Base-by-base conservation (phyloP, 1,140 invertebrate species). In the Drosophila albomicans region DNA sequence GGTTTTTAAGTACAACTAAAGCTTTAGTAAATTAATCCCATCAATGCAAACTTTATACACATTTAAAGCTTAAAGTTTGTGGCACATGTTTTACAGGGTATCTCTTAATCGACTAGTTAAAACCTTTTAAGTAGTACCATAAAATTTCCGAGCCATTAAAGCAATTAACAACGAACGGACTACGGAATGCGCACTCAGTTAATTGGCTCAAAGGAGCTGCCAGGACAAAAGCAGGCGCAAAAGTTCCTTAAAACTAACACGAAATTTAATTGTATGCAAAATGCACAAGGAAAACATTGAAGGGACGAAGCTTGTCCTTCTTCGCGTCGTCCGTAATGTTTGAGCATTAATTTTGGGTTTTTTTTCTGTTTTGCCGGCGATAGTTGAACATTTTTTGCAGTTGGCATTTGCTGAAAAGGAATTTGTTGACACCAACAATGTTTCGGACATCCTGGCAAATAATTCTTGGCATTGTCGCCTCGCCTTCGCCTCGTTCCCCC, bases 351-450 rank as follows among this genome's bases (percentile, higher is more conserved):
- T 91, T 91, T 91, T 68, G 48, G 48, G 41, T 49, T 58, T 52
- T 69, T 63, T 52, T 38, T 11, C 7, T 32, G 13, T 54, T 52
- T 65, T 66, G 49, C 61, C 72, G 71, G 64, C 61, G 64, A 76
- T 70, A 76, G 69, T 66, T 56, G 73, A 71, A 54, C 68, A 61
- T 72, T 82, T 77, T 79, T 77, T 67, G 54, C 54, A 64, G 48
- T 68, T 86, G 82, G 81, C 75, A 75, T 82, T 77, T 70, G 72
- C 49, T 81, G 69, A 79, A 91, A 88, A 81, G 72, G 74, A 86
- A 87, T 91, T 91, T 88, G 79, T 75, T 88, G 88, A 91, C 89
- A 91, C 84, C 85, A 88, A 91, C 89, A 91, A 91, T 91, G 88
- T 91, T 91, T 91, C 85, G 88, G 79, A 91, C 88, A 91, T 91